Evolutionary conservation across 1,140 invertebrate species (phyloP).

Genomic region (Pteromalus puparum): DNA sequence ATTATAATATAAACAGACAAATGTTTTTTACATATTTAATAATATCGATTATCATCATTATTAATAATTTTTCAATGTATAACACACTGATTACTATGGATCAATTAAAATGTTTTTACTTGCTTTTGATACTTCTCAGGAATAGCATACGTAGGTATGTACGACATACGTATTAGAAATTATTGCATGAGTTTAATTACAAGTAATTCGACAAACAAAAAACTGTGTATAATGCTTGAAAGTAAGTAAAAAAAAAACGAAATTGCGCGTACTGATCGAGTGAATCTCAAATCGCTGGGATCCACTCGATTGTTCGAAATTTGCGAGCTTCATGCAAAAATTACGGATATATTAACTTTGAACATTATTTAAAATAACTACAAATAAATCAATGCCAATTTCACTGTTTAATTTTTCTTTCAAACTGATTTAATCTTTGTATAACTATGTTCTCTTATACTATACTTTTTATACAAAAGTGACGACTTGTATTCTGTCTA

Average conservation of each 20-base stretch:
- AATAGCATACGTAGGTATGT: constrained; percentile 49
- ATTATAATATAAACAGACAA: neutral
- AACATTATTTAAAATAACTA: neutral
- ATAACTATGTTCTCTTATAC: neutral
- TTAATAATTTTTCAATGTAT: neutral
- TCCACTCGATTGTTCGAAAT: neutral
- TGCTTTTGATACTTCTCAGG: constrained; percentile 49
- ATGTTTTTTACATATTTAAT: neutral
- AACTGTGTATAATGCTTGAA: constrained; percentile 48
- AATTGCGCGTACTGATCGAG: neutral
- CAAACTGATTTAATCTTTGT: neutral
- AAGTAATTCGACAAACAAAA: constrained; percentile 57
- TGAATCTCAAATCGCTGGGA: neutral
- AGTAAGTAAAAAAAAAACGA: constrained; percentile 5
- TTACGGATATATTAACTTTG: neutral
- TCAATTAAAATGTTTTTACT: constrained; percentile 48
- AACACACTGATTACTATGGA: constrained; percentile 8
- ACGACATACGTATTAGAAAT: constrained; percentile 48
- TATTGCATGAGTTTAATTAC: constrained; percentile 47
- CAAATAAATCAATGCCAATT: constrained; percentile 4
- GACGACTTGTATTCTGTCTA: neutral
- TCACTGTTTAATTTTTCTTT: neutral
- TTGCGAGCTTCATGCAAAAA: neutral
- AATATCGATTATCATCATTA: neutral
- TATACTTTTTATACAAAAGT: neutral